Percentiles rank a stretch among this genome's conserved stretches.
phyloP scores from a whole-genome alignment of 2,113 vertebrate genomes.

The Myxocyprinus asiaticus region DNA sequence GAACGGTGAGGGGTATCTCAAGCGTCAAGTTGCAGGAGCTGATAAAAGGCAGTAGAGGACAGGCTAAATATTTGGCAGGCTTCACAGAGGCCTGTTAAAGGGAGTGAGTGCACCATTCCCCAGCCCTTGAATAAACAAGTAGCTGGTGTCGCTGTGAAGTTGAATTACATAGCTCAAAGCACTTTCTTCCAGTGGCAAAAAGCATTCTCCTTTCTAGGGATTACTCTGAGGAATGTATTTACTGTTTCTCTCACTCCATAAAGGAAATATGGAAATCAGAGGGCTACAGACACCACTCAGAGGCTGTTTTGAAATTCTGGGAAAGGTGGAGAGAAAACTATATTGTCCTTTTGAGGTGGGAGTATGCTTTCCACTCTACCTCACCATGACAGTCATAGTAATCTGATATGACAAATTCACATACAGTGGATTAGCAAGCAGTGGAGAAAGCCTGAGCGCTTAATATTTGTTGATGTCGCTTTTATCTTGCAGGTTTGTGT shows the following conservation, averaged over 20 bases:
- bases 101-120: conserved; percentile 61
- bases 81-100: conserved; percentile 77
- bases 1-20: conserved; percentile 50
- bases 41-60: conserved; percentile 47
- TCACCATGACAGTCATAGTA: conserved; percentile 99
- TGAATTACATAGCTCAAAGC: conserved; percentile 96
- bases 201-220: conserved; percentile 87
- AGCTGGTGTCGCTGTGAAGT: conserved; percentile 89
- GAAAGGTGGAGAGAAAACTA: conserved; percentile 82
- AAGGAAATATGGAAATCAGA: conserved; percentile 98
- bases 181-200: conserved; percentile 83
- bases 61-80: conserved; percentile 62
- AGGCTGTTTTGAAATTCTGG: conserved; percentile 97
- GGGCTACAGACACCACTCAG: conserved; percentile 89
- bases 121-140: conserved; percentile 88
- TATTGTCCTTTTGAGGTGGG: conserved; percentile 95
- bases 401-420: conserved; percentile 99
- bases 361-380: conserved; percentile 87
- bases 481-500: conserved; percentile 97
- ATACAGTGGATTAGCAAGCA: conserved; percentile 98
- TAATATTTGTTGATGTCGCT: conserved; percentile 99
- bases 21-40: conserved; percentile 52
- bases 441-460: conserved; percentile 96
- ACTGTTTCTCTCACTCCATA: conserved; percentile 76
- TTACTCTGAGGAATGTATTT: conserved; percentile 97